A percentile compares a stretch with the other conserved stretches of the same genome.
phyloP scores from a whole-genome alignment of 2,797 vertebrate genomes.

The Garrulus glandarius region DNA sequence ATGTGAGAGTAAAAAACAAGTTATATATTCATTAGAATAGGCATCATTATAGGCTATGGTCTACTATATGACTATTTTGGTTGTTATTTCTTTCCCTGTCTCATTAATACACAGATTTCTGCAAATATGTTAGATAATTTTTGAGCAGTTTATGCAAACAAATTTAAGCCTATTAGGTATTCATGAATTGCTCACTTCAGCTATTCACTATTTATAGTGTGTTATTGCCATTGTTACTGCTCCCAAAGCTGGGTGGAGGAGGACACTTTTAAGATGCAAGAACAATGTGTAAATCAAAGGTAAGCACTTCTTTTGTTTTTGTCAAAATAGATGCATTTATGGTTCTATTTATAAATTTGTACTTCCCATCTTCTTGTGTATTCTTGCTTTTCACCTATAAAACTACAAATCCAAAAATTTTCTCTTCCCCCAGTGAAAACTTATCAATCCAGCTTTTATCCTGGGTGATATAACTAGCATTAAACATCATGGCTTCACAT shows the following conservation, averaged over 20 bases:
- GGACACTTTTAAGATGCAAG: background rate
- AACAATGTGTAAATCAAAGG: background rate
- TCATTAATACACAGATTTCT: slow-evolving; percentile 14
- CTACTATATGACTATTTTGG: background rate
- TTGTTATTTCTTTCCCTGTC: background rate
- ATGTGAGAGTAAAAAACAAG: background rate
- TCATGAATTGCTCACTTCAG: slow-evolving; percentile 18
- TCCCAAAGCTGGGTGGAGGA: background rate
- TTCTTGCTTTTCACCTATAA: background rate
- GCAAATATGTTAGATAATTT: background rate
- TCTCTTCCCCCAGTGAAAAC: background rate
- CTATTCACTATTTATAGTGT: background rate
- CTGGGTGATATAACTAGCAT: background rate
- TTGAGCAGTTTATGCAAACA: background rate
- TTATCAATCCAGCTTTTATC: background rate
- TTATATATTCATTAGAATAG: background rate
- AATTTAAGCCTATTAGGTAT: background rate
- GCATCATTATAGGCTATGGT: background rate
- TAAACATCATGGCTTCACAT: background rate
- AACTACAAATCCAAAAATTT: background rate
- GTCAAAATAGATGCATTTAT: background rate
- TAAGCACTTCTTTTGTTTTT: background rate
- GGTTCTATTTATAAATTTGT: background rate
- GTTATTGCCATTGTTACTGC: background rate
- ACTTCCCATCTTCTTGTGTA: background rate